These are phyloP conservation scores for Dilophus febrilis DNA, from an alignment of 2,888 invertebrate genomes.

Conservation along the genomic window DNA sequence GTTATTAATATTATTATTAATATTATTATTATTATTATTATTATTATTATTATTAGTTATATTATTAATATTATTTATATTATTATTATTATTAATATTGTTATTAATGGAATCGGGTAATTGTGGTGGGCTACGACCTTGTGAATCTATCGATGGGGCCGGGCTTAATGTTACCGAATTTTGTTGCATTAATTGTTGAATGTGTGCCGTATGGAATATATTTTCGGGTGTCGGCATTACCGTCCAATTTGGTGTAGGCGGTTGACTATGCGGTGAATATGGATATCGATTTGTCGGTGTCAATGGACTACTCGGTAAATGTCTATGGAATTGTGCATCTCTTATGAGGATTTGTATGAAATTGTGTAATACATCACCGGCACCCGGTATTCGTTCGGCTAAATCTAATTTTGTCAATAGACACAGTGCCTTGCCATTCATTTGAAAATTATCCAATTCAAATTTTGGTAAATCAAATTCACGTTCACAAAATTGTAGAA, in stretches of 20 bases:
- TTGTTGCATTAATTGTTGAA: constrained; percentile 57
- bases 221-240: constrained; percentile 32
- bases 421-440: constrained; percentile 93
- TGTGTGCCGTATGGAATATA: constrained; percentile 36
- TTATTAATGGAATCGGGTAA: constrained; percentile 39
- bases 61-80: too few relatives aligned
- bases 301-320: constrained; percentile 63
- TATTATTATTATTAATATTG: too few relatives aligned
- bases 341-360: constrained; percentile 74
- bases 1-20: too few relatives aligned
- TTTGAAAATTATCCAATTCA: constrained; percentile 85
- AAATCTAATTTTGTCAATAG: constrained; percentile 78
- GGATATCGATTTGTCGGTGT: constrained; percentile 71
- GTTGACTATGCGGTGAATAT: constrained; percentile 64
- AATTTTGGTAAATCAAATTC: constrained; percentile 84
- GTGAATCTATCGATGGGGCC: constrained; percentile 76
- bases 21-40: too few relatives aligned
- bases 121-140: constrained; percentile 73
- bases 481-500: constrained; percentile 79
- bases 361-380: constrained; percentile 88
- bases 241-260: constrained; percentile 63
- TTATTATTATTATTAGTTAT: constrained; percentile 23
- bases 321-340: constrained; percentile 61
- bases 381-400: constrained; percentile 79
- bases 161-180: constrained; percentile 84